phyloP scores from a whole-genome alignment of 2,797 vertebrate species.

The Serranus cabrilla region DNA sequence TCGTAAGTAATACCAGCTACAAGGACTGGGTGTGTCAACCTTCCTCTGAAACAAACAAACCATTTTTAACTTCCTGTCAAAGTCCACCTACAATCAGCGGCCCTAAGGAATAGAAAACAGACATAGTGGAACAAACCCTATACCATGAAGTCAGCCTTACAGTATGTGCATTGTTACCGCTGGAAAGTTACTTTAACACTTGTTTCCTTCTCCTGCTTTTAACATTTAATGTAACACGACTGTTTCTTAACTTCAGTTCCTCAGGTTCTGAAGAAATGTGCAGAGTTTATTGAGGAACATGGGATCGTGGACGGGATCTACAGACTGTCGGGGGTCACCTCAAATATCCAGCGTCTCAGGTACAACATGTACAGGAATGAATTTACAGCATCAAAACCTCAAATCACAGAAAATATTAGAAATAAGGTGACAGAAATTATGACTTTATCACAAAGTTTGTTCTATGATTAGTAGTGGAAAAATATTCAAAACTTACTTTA shows the following conservation, averaged over 20 bases:
- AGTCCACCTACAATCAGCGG: slow-evolving; percentile 84
- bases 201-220: slow-evolving; percentile 47
- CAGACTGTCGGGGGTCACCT: slow-evolving; percentile 96
- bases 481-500: too few species aligned
- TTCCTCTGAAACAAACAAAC: slow-evolving; percentile 92
- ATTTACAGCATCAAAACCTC: not conserved
- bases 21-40: slow-evolving; percentile 88
- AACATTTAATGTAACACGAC: slow-evolving; percentile 8
- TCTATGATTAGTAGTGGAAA: not conserved
- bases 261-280: slow-evolving; percentile 94
- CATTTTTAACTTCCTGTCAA: slow-evolving; percentile 89
- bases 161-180: slow-evolving; percentile 43
- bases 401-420: not conserved
- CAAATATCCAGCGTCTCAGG: slow-evolving; percentile 98
- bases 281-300: slow-evolving; percentile 96
- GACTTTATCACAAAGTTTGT: not conserved
- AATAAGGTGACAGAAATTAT: not conserved
- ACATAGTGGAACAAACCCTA: slow-evolving; percentile 62
- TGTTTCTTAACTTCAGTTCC: slow-evolving; percentile 86
- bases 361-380: slow-evolving; percentile 60
- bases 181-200: slow-evolving; percentile 16
- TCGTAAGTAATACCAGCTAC: slow-evolving; percentile 88
- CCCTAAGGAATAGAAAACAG: slow-evolving; percentile 74
- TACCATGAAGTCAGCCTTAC: slow-evolving; percentile 46
- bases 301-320: slow-evolving; percentile 98